Base-by-base conservation (phyloP, 2,113 vertebrate species). In the Synchiropus splendidus region DNA sequence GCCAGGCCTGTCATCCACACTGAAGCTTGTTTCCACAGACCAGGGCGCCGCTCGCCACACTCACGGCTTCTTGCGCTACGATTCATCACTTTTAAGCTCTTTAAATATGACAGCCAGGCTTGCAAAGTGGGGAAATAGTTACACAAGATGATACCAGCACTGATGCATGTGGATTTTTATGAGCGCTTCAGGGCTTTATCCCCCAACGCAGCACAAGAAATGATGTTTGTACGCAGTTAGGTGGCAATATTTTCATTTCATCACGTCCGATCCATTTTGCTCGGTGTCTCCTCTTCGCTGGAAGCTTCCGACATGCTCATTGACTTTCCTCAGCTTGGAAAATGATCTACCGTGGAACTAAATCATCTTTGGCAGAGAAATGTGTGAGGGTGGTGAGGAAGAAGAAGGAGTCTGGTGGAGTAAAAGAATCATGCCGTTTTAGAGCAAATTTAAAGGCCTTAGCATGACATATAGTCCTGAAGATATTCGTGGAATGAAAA, bases 1-100 rank as follows among this genome's bases (percentile, higher is more conserved):
- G 58, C 81, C 80, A 82, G 83, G 69, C 74, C 75, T 78, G 77
- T 83, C 77, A 72, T 78, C 74, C 79, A 75, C 61, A 70, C 77
- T 65, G 54, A 80, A 74, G 75, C 77, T 72, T 79, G 77, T 79
- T 80, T 77, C 71, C 69, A 79, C 72, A 75, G 72, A 65, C 74
- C 61, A 58, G 55, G 60, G 60, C 61, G 70, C 58, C 50, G 60
- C 68, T 57, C 67, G 45, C 66, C 52, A 59, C 41, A 40, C 66
- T 65, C 70, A 63, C 63, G 58, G 61, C 72, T 72, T 43, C 58
- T 50, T 62, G 55, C 48, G 75, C 62, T 70, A 59, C 68, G 64
- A 66, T 78, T 78, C 57, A 77, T 68, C 69, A 48, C 21, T 42
- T 33, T 51, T 51, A 62, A 55, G 54, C 58, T 58, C 61, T 55